Percentiles rank a stretch among this genome's conserved stretches.
These are phyloP conservation scores for Brotula barbata DNA, from an alignment of 2,797 vertebrate genomes.

Conservation along the genomic window DNA sequence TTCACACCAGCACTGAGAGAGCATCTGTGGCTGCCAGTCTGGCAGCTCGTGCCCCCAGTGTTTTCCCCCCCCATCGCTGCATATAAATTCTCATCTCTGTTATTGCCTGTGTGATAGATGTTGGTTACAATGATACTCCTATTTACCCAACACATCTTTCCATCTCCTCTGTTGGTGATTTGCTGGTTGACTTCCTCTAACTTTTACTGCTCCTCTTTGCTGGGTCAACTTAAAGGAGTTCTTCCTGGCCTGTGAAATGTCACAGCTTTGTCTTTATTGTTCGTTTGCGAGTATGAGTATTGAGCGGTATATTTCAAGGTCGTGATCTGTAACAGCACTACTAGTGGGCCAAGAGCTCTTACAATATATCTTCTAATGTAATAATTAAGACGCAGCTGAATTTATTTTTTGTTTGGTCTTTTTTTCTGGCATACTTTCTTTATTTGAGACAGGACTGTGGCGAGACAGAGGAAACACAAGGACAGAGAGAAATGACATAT, in stretches of 20 bases:
- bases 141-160: conserved; percentile 51
- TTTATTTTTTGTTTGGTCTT: too few relatives aligned
- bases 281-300: conserved; percentile 23
- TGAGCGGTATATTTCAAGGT: conserved; percentile 18
- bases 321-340: conserved; percentile 2
- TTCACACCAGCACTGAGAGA: conserved; percentile 49
- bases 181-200: conserved; percentile 53
- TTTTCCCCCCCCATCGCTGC: conserved; percentile 22
- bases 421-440: too few relatives aligned
- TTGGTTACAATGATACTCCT: conserved; percentile 46
- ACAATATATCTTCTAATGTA: not conserved
- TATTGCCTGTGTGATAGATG: conserved; percentile 57
- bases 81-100: conserved; percentile 53
- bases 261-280: conserved; percentile 44
- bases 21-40: conserved; percentile 47
- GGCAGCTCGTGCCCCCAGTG: conserved; percentile 32
- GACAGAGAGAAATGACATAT: too few relatives aligned
- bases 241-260: conserved; percentile 56
- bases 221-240: conserved; percentile 47
- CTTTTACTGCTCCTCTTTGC: conserved; percentile 60
- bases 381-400: too few relatives aligned
- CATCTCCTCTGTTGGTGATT: conserved; percentile 36
- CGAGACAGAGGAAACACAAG: too few relatives aligned
- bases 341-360: not conserved
- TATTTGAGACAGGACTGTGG: too few relatives aligned